Base-by-base conservation (phyloP, 2,113 vertebrate genomes). In the Amazona guildingii region DNA sequence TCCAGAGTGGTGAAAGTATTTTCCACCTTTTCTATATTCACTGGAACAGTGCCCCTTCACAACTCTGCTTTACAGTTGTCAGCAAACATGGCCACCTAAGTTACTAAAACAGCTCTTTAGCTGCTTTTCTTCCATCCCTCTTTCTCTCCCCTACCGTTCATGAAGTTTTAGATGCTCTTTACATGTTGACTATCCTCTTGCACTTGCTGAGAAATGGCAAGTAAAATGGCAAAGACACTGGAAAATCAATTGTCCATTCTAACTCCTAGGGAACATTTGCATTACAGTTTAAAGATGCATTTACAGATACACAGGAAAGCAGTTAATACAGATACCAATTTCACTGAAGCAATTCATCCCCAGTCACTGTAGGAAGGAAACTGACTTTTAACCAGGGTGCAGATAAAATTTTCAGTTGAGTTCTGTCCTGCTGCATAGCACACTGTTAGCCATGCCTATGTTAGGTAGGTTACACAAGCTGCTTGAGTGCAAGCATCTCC, bases 371-470 rank as follows among this genome's bases (percentile, higher is more conserved):
- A 44, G 68, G 35, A 80, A 81, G 25, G 11, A 61, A 18, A 52
- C 11, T 10, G 28, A 68, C 61, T 44, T 92, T 68, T 48, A 55
- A 24, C 15, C 48, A 44, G 43, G 10, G n/a, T 55, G 35, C 35
- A 72, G 64, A 15, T 31, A 67, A 79, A 33, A 49, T 76, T 88
- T 73, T 39, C 55, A 55, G 41, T 35, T 31, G 25, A 83, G 39
- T 33, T 81, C 31, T n/a, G 35, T 49, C 55, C 46, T 70, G 28
- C n/a, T 1, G 0, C n/a, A 7, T 48, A 31, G 21, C 4, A 0
- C 9, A 4, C 39, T 33, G 2, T 35, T 31, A 68, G 11, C 39
- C 2, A 1, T 64, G 20, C 12, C 63, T 2, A 0, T 5, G 0
- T 43, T 43, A 64, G 31, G 17, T n/a, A 28, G 17, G 44, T 78